Conservation (phyloP, 2,797 vertebrate genomes). For the Apogon hyalosoma region DNA sequence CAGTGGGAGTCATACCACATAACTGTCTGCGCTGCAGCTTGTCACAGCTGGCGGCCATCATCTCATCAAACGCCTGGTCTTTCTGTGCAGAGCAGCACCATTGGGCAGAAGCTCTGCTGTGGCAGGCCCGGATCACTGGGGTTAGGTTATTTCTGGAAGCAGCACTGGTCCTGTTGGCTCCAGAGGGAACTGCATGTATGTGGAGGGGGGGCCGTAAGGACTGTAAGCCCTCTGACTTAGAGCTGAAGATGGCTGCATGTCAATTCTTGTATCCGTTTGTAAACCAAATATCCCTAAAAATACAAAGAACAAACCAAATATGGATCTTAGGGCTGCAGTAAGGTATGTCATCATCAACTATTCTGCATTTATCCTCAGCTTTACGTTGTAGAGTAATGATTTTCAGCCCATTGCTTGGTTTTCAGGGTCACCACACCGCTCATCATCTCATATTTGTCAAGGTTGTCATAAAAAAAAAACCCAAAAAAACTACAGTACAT, state of each 20-base stretch:
- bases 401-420: neutral
- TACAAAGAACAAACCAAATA: no score
- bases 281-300: no score
- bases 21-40: constrained; percentile 49
- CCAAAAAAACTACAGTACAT: no score
- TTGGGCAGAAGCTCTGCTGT: constrained; percentile 37
- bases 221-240: constrained; percentile 26
- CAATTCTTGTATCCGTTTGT: no score
- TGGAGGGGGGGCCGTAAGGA: constrained; percentile 13
- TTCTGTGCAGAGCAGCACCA: constrained; percentile 44
- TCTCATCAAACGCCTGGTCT: constrained; percentile 63
- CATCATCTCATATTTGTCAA: no score
- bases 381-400: neutral
- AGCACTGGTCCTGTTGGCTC: constrained; percentile 44
- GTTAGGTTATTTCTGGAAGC: constrained; percentile 79
- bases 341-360: no score
- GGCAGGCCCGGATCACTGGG: constrained; percentile 58
- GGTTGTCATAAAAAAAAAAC: no score
- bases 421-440: neutral
- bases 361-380: neutral
- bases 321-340: no score
- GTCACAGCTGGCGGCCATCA: constrained; percentile 65
- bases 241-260: no score
- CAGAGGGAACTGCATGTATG: constrained; percentile 10
- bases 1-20: constrained; percentile 57